A percentile compares a stretch with the other conserved stretches of the same genome.
Evolutionary conservation across 2,797 vertebrate species (phyloP).

Genomic region (Bradypodion ventrale): DNA sequence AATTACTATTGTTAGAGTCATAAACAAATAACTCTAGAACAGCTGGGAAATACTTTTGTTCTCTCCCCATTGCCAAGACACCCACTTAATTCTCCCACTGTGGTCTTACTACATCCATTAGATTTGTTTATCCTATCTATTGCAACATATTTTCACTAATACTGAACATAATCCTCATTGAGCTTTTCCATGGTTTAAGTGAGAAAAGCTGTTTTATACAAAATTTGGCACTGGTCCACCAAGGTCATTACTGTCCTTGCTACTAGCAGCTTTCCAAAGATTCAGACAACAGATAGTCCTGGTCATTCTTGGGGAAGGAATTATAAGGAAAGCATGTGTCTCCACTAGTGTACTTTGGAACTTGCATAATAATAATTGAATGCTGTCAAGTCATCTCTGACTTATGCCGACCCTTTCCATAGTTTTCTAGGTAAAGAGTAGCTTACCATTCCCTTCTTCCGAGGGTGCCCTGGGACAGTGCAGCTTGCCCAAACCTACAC

Average conservation of each 20-base stretch:
- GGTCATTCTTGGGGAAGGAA: background rate
- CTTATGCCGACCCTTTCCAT: no score
- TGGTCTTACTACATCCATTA: background rate
- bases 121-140: background rate
- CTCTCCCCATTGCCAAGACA: background rate
- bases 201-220: no score
- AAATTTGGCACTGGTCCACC: background rate
- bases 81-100: background rate
- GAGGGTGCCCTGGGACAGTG: no score
- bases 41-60: background rate
- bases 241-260: background rate
- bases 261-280: background rate
- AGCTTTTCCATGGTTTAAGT: no score
- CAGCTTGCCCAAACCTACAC: no score
- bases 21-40: background rate
- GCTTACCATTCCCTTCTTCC: no score
- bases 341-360: background rate
- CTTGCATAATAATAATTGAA: no score
- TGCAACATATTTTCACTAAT: background rate
- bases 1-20: no score
- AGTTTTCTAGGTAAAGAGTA: no score
- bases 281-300: background rate
- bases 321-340: background rate
- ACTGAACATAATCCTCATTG: background rate
- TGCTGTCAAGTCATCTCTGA: no score